phyloP scores from a whole-genome alignment of 2,888 invertebrate species.

The Syrphus vitripennis region DNA sequence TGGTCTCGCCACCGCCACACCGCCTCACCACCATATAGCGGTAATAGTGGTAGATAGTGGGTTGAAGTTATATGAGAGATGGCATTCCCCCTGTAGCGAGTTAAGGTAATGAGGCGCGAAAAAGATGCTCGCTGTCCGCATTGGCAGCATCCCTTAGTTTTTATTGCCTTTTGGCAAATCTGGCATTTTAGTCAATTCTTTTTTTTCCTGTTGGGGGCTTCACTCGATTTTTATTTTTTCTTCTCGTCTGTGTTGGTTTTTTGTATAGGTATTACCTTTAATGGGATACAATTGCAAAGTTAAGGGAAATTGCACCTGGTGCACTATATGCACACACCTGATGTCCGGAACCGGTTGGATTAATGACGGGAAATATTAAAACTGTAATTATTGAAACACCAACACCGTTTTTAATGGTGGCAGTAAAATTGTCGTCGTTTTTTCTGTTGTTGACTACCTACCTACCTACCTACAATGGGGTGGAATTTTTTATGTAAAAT shows the following conservation, averaged over 20 bases:
- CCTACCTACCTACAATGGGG: neutral
- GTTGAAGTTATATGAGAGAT: conserved; percentile 21
- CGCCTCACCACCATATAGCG: neutral
- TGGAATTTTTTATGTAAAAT: neutral
- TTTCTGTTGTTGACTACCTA: neutral
- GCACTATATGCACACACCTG: conserved; percentile 41
- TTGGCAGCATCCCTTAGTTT: conserved; percentile 44
- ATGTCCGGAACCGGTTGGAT: conserved; percentile 35
- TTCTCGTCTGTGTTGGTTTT: neutral
- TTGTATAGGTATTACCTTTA: conserved; percentile 2
- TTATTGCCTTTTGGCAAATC: conserved; percentile 68
- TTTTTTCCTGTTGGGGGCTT: conserved; percentile 22
- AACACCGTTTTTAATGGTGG: conserved; percentile 56
- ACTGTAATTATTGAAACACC: conserved; percentile 70
- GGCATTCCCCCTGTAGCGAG: conserved; percentile 35
- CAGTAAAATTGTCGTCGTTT: conserved; percentile 53
- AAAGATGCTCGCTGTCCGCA: conserved; percentile 51
- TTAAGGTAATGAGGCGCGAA: conserved; percentile 71
- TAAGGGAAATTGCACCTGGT: conserved; percentile 52
- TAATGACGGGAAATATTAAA: conserved; percentile 66
- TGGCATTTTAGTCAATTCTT: conserved; percentile 51
- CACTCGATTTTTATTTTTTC: neutral
- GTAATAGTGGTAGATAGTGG: conserved; percentile 48
- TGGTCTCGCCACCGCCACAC: conserved; percentile 5
- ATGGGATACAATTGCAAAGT: conserved; percentile 20